Conservation (phyloP, 2,888 invertebrate genomes). For the Cartodere bifasciata region DNA sequence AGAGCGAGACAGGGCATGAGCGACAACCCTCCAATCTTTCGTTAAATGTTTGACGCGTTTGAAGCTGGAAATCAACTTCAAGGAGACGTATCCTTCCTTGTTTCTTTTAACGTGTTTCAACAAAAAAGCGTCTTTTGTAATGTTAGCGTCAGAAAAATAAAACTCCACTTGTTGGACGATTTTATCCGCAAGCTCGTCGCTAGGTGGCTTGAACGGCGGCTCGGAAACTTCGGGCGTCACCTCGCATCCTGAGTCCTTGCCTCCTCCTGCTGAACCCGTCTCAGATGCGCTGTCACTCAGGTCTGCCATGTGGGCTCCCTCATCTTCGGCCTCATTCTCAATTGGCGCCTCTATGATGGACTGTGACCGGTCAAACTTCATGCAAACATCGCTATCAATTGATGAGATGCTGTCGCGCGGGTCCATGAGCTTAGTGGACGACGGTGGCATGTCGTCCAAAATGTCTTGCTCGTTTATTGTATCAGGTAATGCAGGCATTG, state of each 20-base stretch:
- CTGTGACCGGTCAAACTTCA: slow-evolving; percentile 38
- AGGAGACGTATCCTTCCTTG: slow-evolving; percentile 89
- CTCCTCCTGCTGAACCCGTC: slow-evolving; percentile 47
- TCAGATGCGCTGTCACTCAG: slow-evolving; percentile 55
- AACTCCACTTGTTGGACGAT: slow-evolving; percentile 85
- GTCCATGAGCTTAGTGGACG: slow-evolving; percentile 40
- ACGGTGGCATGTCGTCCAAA: slow-evolving; percentile 31
- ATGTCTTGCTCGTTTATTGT: slow-evolving; percentile 26
- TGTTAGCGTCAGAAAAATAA: slow-evolving; percentile 91
- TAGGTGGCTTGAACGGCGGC: slow-evolving; percentile 54
- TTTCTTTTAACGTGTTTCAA: slow-evolving; percentile 89
- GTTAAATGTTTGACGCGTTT: slow-evolving; percentile 89
- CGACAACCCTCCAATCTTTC: slow-evolving; percentile 88
- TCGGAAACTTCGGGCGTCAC: slow-evolving; percentile 43
- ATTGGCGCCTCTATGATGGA: slow-evolving; percentile 23
- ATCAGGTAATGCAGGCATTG: slow-evolving; percentile 30
- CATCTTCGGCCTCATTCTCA: slow-evolving; percentile 37
- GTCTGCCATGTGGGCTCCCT: slow-evolving; percentile 48
- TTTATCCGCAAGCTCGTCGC: slow-evolving; percentile 62
- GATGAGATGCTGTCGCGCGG: slow-evolving; percentile 48
- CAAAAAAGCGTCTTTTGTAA: slow-evolving; percentile 89
- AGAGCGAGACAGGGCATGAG: slow-evolving; percentile 67
- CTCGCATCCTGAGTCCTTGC: slow-evolving; percentile 58
- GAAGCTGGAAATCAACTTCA: slow-evolving; percentile 90
- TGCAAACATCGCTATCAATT: slow-evolving; percentile 46